These are phyloP conservation scores for Urocyon cinereoargenteus DNA, from an alignment of 2,797 vertebrate species.

Conservation along the genomic window DNA sequence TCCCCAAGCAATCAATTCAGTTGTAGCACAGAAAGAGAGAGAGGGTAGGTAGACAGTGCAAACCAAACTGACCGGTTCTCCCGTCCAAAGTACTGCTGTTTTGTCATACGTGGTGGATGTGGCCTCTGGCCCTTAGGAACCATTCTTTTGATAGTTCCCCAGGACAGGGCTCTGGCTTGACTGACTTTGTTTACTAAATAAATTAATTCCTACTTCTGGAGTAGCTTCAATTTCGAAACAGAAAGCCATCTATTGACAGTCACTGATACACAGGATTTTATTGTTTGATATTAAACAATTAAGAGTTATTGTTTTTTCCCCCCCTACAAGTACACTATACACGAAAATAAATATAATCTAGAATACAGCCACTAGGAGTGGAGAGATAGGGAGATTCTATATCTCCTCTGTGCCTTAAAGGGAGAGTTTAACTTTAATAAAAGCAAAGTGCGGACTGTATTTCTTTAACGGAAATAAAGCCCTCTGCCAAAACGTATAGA, in stretches of 20 bases:
- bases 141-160: conserved; percentile 55
- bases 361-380: conserved; percentile 50
- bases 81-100: not conserved
- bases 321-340: conserved; percentile 75
- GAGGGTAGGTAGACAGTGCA: not conserved
- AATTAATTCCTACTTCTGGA: conserved; percentile 82
- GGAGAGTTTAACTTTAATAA: conserved; percentile 60
- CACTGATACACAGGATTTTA: conserved; percentile 83
- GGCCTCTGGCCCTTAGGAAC: conserved; percentile 64
- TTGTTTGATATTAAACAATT: conserved; percentile 85
- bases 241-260: conserved; percentile 82
- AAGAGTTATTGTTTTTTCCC: conserved; percentile 80
- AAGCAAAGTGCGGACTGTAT: not conserved
- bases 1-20: conserved; percentile 23
- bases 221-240: conserved; percentile 82
- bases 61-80: conserved; percentile 69
- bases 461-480: conserved; percentile 57
- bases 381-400: not conserved
- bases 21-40: not conserved
- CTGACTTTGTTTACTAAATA: conserved; percentile 82
- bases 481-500: conserved; percentile 20
- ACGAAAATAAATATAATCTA: conserved; percentile 81
- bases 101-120: not conserved
- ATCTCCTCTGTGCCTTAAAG: conserved; percentile 49
- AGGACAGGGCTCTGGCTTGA: conserved; percentile 69